phyloP scores from a whole-genome alignment of 2,113 vertebrate species.

The Solenodon paradoxus region DNA sequence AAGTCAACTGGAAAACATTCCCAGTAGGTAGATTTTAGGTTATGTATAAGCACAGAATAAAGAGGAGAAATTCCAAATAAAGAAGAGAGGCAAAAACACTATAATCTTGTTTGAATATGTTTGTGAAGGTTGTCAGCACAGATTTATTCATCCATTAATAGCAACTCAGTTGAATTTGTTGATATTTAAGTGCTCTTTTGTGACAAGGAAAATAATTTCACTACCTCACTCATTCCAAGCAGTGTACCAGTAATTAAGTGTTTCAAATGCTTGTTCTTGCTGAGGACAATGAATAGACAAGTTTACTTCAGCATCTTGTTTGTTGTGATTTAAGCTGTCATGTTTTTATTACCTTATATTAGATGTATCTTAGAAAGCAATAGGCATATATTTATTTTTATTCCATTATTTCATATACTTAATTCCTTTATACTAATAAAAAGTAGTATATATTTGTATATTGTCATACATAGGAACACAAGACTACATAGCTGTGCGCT shows the following conservation, averaged over 20 bases:
- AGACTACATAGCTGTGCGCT: not conserved
- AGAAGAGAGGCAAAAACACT: not conserved
- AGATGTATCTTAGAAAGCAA: fast-evolving
- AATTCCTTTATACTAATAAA: not conserved
- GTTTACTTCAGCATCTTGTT: not conserved
- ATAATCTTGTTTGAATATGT: not conserved
- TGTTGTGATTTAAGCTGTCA: not conserved
- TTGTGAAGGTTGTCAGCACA: not conserved
- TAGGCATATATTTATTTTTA: not conserved
- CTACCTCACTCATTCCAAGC: not conserved
- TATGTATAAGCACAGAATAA: not conserved
- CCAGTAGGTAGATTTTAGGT: not conserved
- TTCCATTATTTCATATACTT: not conserved
- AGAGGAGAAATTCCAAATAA: not conserved
- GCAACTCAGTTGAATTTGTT: not conserved
- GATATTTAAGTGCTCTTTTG: not conserved
- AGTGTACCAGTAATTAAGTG: not conserved
- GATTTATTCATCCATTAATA: not conserved
- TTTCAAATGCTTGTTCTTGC: not conserved
- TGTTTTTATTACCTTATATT: not conserved
- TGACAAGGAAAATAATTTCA: not conserved
- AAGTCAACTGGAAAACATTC: not conserved
- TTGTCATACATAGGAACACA: not conserved
- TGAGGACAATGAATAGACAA: not conserved
- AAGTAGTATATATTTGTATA: not conserved